phyloP scores from a whole-genome alignment of 2,888 invertebrate species.

The Nomada ferruginata region DNA sequence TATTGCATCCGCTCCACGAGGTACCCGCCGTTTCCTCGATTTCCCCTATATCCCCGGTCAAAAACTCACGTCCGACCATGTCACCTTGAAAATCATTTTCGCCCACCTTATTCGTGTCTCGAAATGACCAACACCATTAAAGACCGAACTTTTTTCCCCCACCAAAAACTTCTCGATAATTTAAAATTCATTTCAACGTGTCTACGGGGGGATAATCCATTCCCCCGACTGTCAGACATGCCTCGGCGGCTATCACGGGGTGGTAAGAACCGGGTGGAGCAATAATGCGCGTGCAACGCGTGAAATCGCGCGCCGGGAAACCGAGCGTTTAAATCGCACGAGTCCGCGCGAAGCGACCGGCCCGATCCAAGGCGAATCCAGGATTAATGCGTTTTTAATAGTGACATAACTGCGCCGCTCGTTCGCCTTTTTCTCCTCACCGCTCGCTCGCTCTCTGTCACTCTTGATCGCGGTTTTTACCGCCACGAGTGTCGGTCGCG shows the following conservation, averaged over 20 bases:
- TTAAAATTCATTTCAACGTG: not conserved
- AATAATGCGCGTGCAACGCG: conserved; percentile 55
- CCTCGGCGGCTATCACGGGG: conserved; percentile 9
- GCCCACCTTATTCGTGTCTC: too few species aligned
- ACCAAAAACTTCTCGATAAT: not conserved
- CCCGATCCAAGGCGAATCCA: conserved; percentile 68
- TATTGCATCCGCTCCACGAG: conserved; percentile 68
- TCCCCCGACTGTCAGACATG: conserved; percentile 35
- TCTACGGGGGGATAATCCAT: conserved; percentile 37
- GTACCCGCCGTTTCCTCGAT: not conserved
- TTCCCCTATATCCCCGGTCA: not conserved
- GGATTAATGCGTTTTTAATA: conserved; percentile 82
- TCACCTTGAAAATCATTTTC: not conserved
- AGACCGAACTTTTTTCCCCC: not conserved
- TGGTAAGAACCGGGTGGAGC: conserved; percentile 55
- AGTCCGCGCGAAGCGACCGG: conserved; percentile 46
- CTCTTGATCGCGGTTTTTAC: conserved; percentile 27
- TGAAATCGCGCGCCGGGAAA: conserved; percentile 60
- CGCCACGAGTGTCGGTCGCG: conserved; percentile 24
- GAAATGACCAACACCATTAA: not conserved
- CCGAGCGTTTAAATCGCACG: conserved; percentile 59
- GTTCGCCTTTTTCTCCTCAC: conserved; percentile 24
- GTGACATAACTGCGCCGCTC: conserved; percentile 74
- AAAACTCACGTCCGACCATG: not conserved
- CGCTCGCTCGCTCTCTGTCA: not conserved